Conservation (phyloP, 2,797 vertebrate genomes). For the Ara ararauna region DNA sequence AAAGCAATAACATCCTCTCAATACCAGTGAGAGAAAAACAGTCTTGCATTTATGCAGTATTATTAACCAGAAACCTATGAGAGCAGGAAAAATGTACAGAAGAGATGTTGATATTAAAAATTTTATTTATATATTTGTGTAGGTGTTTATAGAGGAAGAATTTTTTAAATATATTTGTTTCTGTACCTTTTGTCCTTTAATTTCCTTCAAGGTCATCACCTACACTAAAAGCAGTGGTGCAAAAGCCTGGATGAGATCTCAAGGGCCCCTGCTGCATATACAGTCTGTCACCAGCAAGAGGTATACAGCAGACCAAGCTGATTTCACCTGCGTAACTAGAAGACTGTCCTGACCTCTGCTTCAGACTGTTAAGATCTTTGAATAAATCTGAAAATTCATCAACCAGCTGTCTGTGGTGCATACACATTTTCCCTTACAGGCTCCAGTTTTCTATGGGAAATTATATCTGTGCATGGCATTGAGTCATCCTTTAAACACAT, state of each 20-base stretch:
- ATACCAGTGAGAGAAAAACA: constrained; percentile 20
- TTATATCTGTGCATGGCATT: neutral
- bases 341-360: neutral
- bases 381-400: neutral
- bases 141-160: neutral
- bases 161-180: neutral
- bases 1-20: constrained; percentile 62
- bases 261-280: neutral
- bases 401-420: neutral
- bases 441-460: neutral
- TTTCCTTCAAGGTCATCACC: neutral
- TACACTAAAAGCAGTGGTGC: neutral
- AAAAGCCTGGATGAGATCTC: neutral
- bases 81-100: neutral
- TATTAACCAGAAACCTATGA: constrained; percentile 46
- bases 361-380: neutral
- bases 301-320: neutral
- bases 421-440: neutral
- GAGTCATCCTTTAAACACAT: neutral
- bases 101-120: constrained; percentile 1
- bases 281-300: neutral
- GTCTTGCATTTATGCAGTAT: neutral
- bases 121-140: neutral
- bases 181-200: neutral
- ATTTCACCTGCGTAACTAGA: neutral